Evolutionary conservation across 2,888 invertebrate species (phyloP).

Genomic region (Chaitophorus viminalis): DNA sequence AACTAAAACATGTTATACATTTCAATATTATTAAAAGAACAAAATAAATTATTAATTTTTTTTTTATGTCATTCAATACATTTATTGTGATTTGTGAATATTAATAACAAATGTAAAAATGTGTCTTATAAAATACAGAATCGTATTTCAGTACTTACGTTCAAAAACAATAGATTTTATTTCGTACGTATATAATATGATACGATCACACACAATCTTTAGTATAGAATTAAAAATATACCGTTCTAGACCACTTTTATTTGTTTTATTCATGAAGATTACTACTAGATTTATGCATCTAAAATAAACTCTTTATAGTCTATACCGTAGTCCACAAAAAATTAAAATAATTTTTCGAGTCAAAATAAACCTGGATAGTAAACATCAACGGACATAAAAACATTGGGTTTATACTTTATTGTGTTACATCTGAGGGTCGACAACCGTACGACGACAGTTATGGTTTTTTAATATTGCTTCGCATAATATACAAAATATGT

Average conservation of each 20-base stretch:
- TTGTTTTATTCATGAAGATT: too few relatives aligned
- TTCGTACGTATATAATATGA: too few relatives aligned
- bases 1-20: background rate
- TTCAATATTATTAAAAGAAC: background rate
- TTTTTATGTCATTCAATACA: too few relatives aligned
- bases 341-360: background rate
- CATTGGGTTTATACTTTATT: background rate
- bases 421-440: background rate
- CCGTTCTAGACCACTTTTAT: too few relatives aligned
- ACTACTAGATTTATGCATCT: too few relatives aligned
- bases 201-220: too few relatives aligned
- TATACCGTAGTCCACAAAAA: too few relatives aligned
- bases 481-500: slow-evolving; percentile 29
- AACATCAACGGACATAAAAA: background rate
- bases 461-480: slow-evolving; percentile 29
- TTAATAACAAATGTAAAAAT: background rate
- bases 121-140: background rate
- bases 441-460: background rate
- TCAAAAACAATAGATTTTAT: too few relatives aligned
- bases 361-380: background rate
- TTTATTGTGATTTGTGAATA: background rate
- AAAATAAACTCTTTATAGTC: too few relatives aligned
- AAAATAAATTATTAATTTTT: background rate
- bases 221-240: too few relatives aligned
- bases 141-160: background rate